These are phyloP conservation scores for Zaprionus ornatus DNA, from an alignment of 1,140 invertebrate genomes.

Conservation along the genomic window DNA sequence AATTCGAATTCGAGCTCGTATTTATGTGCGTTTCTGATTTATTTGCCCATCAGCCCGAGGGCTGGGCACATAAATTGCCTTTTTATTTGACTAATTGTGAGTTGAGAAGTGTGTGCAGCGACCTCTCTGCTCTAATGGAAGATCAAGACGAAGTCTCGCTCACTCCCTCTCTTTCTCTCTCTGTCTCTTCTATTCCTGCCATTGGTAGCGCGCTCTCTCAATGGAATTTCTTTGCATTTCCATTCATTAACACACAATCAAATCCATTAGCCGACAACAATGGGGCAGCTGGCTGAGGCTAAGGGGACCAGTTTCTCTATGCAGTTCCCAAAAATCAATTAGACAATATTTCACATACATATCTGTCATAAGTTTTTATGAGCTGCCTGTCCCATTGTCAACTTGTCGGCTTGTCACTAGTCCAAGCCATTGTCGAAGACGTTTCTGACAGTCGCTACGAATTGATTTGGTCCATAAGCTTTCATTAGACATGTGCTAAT, in stretches of 20 bases:
- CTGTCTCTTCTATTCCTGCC: not conserved
- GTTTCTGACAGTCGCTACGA: constrained; percentile 58
- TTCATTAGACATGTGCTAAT: constrained; percentile 75
- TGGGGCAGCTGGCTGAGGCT: constrained; percentile 34
- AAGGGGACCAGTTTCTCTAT: constrained; percentile 3
- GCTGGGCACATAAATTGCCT: constrained; percentile 61
- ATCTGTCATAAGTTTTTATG: constrained; percentile 77
- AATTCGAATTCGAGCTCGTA: constrained; percentile 36
- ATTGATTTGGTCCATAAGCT: constrained; percentile 66
- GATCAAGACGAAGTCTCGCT: not conserved
- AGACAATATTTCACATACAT: constrained; percentile 64
- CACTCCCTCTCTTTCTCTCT: not conserved
- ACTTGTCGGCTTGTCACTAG: constrained; percentile 59
- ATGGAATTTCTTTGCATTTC: constrained; percentile 39
- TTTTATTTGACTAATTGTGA: constrained; percentile 46
- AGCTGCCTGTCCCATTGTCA: constrained; percentile 49
- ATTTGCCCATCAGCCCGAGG: constrained; percentile 69
- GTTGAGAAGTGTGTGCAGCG: constrained; percentile 54
- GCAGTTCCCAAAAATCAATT: constrained; percentile 67
- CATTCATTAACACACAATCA: constrained; percentile 82
- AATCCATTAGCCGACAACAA: constrained; percentile 72
- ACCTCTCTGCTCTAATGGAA: constrained; percentile 23
- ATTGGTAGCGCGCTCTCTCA: not conserved
- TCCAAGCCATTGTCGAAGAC: constrained; percentile 44
- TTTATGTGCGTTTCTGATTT: constrained; percentile 80